Evolutionary conservation across 2,113 vertebrate genomes (phyloP).

Genomic region (Stigmatopora nigra): DNA sequence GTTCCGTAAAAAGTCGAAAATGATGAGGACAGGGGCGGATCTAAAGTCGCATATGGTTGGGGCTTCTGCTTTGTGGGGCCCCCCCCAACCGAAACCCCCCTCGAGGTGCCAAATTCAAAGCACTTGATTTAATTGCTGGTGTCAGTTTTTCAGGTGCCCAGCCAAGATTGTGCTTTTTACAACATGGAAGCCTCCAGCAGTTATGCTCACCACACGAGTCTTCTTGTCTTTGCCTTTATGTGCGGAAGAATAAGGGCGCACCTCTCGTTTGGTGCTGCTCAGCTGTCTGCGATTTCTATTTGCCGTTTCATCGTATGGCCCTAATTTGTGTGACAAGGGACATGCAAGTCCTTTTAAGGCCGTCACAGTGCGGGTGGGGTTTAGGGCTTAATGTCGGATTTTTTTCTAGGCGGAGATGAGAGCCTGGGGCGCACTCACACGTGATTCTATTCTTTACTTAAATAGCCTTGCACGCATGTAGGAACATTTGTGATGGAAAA

Average conservation of each 20-base stretch:
- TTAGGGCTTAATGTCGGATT: conserved; percentile 35
- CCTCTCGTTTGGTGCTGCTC: conserved; percentile 5
- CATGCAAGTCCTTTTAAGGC: conserved; percentile 22
- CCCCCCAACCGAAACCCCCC: no score
- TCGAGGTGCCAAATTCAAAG: conserved; percentile 22
- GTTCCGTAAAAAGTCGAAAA: conserved; percentile 23
- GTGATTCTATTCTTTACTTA: background rate
- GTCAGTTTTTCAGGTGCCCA: conserved; percentile 54
- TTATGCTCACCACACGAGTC: conserved; percentile 6
- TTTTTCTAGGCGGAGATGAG: conserved; percentile 31
- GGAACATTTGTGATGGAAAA: conserved; percentile 5
- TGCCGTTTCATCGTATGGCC: conserved; percentile 26
- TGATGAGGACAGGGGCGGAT: background rate
- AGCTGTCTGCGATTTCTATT: conserved; percentile 16
- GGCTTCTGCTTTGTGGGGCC: conserved; percentile 28
- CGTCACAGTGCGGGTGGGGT: conserved; percentile 25
- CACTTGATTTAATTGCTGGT: conserved; percentile 60
- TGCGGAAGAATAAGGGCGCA: conserved; percentile 12
- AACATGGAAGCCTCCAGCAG: conserved; percentile 41
- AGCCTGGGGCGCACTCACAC: conserved; percentile 14
- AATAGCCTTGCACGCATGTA: conserved; percentile 2
- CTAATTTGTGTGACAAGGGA: conserved; percentile 29
- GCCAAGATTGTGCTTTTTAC: conserved; percentile 44
- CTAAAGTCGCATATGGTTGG: conserved; percentile 22
- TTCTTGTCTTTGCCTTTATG: conserved; percentile 20